Evolutionary conservation across 64 coral and sea anemone species (phyloP).

Genomic region (Hydrozoanthus tunicans): DNA sequence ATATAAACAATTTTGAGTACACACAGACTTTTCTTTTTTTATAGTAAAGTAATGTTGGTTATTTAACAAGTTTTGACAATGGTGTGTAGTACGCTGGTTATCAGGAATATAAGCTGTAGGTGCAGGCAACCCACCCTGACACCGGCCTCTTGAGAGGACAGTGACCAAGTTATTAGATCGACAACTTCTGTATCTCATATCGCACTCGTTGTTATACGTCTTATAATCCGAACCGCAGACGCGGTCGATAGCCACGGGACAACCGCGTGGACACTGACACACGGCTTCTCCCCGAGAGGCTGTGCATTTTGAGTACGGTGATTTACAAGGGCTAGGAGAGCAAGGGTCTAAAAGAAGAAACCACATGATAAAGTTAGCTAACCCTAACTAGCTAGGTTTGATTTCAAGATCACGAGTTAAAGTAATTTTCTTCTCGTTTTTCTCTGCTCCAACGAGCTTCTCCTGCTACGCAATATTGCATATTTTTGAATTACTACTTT

Average conservation of each 20-base stretch:
- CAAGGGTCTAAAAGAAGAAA: slow-evolving; percentile 41
- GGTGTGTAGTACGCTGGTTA: no score
- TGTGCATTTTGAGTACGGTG: slow-evolving; percentile 36
- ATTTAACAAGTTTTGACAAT: not conserved
- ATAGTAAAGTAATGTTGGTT: not conserved
- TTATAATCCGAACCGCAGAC: slow-evolving; percentile 49
- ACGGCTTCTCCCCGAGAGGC: not conserved
- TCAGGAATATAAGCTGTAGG: not conserved
- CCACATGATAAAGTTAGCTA: slow-evolving; percentile 25
- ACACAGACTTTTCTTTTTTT: not conserved
- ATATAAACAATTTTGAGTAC: no score
- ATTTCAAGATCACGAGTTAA: not conserved
- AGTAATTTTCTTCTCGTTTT: not conserved
- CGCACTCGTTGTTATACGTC: slow-evolving; percentile 54
- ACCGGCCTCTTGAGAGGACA: slow-evolving; percentile 22
- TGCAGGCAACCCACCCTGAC: slow-evolving; percentile 25
- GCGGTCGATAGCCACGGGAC: slow-evolving; percentile 24
- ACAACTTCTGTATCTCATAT: slow-evolving; percentile 40
- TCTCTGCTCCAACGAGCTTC: no score
- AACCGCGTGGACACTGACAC: not conserved
- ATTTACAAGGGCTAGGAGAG: slow-evolving; percentile 41
- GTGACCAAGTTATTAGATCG: slow-evolving; percentile 38
- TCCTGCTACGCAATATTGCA: not conserved
- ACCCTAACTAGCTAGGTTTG: not conserved
- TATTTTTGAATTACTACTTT: not conserved